These are phyloP conservation scores for Drosophila mauritiana DNA, from an alignment of 1,140 invertebrate genomes.

Conservation along the genomic window DNA sequence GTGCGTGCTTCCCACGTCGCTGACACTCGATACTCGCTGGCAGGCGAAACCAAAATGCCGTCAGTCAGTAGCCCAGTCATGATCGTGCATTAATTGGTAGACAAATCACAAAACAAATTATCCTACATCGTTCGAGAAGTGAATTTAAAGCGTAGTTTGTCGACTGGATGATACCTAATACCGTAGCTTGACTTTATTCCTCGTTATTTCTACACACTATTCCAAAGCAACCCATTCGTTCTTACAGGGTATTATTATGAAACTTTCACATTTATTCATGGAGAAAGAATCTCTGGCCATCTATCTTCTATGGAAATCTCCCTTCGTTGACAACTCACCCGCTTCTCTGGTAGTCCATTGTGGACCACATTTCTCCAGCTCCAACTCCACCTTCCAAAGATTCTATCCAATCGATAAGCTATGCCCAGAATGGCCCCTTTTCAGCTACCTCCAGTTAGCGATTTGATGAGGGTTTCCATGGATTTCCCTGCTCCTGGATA, in stretches of 20 bases:
- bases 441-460: constrained; percentile 59
- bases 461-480: constrained; percentile 64
- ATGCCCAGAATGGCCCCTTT: constrained; percentile 37
- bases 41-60: constrained; percentile 72
- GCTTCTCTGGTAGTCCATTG: constrained; percentile 69
- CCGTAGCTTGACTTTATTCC: not conserved
- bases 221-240: not conserved
- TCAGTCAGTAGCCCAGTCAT: constrained; percentile 65
- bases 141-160: not conserved
- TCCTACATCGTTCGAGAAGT: constrained; percentile 15
- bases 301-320: constrained; percentile 45
- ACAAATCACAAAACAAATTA: constrained; percentile 34
- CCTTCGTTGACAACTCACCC: constrained; percentile 45
- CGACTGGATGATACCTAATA: not conserved
- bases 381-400: constrained; percentile 32
- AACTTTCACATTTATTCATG: constrained; percentile 61
- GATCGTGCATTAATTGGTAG: constrained; percentile 71
- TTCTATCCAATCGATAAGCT: constrained; percentile 57
- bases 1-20: constrained; percentile 78
- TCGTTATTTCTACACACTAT: not conserved
- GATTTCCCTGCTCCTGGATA: constrained; percentile 29
- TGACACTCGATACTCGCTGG: constrained; percentile 61
- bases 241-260: constrained; percentile 1
- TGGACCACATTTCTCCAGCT: constrained; percentile 10
- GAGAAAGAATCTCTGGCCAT: constrained; percentile 5